Conservation (phyloP, 1,140 invertebrate genomes). For the Heliconius melpomene region DNA sequence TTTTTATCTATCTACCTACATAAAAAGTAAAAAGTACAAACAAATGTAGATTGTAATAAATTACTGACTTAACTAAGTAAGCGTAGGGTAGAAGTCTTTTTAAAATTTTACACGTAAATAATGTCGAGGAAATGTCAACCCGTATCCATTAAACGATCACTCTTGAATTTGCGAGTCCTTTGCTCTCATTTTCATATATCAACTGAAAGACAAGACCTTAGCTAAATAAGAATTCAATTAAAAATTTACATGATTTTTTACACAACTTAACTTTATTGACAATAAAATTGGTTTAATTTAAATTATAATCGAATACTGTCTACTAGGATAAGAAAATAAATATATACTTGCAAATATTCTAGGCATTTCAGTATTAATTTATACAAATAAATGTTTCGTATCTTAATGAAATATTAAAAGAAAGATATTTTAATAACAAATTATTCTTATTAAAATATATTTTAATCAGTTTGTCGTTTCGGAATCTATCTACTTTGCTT, state of each 20-base stretch:
- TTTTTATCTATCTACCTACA: too few species aligned
- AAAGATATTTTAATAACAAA: neutral
- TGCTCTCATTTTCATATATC: slow-evolving; percentile 15
- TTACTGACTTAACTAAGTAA: neutral
- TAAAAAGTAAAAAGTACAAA: too few species aligned
- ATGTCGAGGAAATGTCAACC: slow-evolving; percentile 33
- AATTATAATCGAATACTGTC: too few species aligned
- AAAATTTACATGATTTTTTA: neutral
- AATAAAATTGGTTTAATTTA: too few species aligned
- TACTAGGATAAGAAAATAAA: too few species aligned
- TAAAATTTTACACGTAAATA: slow-evolving; percentile 24
- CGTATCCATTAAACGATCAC: slow-evolving; percentile 27
- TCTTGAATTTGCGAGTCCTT: slow-evolving; percentile 17
- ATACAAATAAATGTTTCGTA: too few species aligned
- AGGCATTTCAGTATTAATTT: too few species aligned
- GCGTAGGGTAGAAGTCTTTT: neutral
- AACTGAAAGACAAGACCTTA: neutral
- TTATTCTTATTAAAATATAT: neutral
- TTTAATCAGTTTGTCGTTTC: neutral
- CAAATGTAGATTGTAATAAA: too few species aligned
- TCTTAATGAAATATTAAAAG: too few species aligned
- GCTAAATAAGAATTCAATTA: neutral
- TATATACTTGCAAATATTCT: too few species aligned
- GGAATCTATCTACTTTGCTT: neutral
- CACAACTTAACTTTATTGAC: too few species aligned